phyloP scores from a whole-genome alignment of 1,140 invertebrate species.

The Pogonomyrmex californicus region DNA sequence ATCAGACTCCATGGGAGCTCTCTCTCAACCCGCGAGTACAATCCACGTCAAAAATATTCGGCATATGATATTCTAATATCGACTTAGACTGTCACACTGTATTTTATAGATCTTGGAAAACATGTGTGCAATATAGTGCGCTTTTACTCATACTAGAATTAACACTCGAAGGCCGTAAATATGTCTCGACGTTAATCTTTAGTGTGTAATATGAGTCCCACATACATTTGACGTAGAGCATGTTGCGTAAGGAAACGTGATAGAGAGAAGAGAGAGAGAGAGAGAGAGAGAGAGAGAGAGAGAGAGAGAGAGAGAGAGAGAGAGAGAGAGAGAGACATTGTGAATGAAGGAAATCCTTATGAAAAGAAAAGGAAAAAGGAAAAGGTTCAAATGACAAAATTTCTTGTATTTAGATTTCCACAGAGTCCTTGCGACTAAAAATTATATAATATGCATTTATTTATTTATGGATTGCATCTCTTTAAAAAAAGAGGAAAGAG shows the following conservation, averaged over 20 bases:
- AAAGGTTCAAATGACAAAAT: not conserved
- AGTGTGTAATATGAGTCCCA: not conserved
- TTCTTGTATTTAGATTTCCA: not conserved
- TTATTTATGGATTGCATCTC: no score
- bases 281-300: no score
- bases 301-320: not conserved
- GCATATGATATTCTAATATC: not conserved
- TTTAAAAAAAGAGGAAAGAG: no score
- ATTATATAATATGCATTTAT: not conserved
- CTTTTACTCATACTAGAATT: not conserved
- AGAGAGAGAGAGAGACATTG: not conserved
- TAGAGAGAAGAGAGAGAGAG: not conserved
- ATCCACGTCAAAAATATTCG: conserved; percentile 63
- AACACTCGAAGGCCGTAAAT: not conserved
- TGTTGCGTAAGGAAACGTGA: not conserved
- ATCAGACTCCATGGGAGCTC: conserved; percentile 64
- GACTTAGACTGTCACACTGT: not conserved
- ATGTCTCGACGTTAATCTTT: not conserved
- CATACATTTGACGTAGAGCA: not conserved
- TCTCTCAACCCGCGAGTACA: conserved; percentile 65
- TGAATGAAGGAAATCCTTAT: not conserved
- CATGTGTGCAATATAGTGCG: not conserved
- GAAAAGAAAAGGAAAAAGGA: not conserved
- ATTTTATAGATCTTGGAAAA: not conserved
- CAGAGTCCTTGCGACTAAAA: not conserved